These are phyloP conservation scores for Cryptus armator DNA, from an alignment of 2,888 invertebrate genomes.

Conservation along the genomic window DNA sequence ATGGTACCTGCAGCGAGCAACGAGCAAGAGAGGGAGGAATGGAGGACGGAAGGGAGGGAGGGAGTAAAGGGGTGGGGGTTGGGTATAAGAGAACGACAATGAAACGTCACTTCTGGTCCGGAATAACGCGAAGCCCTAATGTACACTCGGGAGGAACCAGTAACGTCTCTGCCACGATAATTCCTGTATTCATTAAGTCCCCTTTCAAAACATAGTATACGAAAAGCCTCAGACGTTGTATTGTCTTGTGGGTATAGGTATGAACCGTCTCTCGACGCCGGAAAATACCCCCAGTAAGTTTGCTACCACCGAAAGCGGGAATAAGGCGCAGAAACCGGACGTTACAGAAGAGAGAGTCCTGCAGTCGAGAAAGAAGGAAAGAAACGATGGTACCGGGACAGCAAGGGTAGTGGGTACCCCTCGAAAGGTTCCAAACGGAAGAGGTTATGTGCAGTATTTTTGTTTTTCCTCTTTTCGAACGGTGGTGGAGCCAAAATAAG, in stretches of 20 bases:
- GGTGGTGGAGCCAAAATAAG: slow-evolving; percentile 31
- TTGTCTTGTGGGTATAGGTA: background rate
- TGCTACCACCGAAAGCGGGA: background rate
- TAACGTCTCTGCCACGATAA: background rate
- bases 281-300: background rate
- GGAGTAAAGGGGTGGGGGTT: too few species aligned
- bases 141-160: background rate
- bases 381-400: background rate
- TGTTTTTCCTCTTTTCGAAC: slow-evolving; percentile 57
- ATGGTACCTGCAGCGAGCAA: too few species aligned
- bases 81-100: background rate
- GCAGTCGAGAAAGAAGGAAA: background rate
- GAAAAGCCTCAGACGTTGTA: background rate
- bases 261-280: background rate
- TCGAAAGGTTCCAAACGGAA: slow-evolving; percentile 34
- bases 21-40: too few species aligned
- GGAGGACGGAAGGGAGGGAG: too few species aligned
- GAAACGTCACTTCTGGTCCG: slow-evolving; percentile 17
- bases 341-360: background rate
- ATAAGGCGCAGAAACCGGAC: background rate
- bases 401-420: background rate
- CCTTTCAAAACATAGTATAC: background rate
- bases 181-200: background rate
- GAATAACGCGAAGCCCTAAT: background rate
- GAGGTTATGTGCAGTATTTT: slow-evolving; percentile 56